These are phyloP conservation scores for Theretra japonica DNA, from an alignment of 2,888 invertebrate genomes.

Conservation along the genomic window DNA sequence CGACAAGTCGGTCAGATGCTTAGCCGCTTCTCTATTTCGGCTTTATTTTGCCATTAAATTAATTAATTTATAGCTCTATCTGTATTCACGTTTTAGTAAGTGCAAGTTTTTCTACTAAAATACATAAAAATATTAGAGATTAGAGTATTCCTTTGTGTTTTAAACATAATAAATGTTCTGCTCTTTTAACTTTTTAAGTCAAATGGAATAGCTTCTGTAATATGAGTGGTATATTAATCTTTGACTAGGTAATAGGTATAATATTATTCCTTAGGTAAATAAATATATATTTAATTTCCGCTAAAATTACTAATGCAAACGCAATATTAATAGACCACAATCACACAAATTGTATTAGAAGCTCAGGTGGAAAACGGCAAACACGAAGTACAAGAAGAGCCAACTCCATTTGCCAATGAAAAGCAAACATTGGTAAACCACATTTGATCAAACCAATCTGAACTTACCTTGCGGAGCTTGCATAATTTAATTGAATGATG, in stretches of 20 bases:
- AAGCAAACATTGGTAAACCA: conserved; percentile 62
- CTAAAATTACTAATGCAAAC: not conserved
- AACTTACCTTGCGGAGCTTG: conserved; percentile 47
- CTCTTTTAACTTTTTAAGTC: too few species aligned
- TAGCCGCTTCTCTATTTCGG: conserved; percentile 40
- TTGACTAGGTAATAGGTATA: too few species aligned
- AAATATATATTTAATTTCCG: not conserved
- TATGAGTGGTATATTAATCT: too few species aligned
- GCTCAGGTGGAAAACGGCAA: conserved; percentile 53
- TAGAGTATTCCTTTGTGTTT: not conserved
- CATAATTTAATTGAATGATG: conserved; percentile 56
- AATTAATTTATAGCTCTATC: conserved; percentile 25
- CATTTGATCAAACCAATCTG: conserved; percentile 55
- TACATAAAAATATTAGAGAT: not conserved
- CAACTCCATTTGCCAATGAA: conserved; percentile 66
- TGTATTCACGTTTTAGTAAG: not conserved
- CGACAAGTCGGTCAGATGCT: conserved; percentile 41
- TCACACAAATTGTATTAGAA: conserved; percentile 55
- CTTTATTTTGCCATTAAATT: conserved; percentile 39
- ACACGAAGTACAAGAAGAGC: conserved; percentile 43
- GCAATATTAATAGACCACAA: conserved; percentile 40
- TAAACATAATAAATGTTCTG: not conserved
- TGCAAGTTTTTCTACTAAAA: not conserved
- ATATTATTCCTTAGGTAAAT: not conserved
- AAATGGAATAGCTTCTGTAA: too few species aligned